Base-by-base conservation (phyloP, 1,140 invertebrate genomes). In the Pseudobourletiella spinata region DNA sequence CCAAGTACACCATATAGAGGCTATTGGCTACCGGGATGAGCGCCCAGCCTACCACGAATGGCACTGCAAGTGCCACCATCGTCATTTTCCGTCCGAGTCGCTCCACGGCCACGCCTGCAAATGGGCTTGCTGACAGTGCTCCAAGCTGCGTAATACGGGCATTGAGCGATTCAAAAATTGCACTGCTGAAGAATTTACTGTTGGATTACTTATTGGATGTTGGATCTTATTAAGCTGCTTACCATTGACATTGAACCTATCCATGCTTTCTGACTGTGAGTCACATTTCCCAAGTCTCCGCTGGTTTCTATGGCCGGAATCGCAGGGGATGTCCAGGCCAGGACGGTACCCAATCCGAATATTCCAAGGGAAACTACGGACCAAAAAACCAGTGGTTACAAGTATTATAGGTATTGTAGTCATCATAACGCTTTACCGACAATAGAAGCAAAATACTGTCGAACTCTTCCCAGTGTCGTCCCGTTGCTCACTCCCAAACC, bases 281-380 rank as follows among this genome's bases (percentile, higher is more conserved):
- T 74, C 0, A 86, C 16, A 3, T 28, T 74, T 48, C 75, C 68
- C 69, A 85, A 84, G 56, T 77, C 74, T 18, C 73, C 72, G 1
- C 64, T 60, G 42, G 77, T 71, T 1, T 75, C 74, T 8, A 88
- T 77, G 64, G 84, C 80, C 1, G 83, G 82, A 44, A 82, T 77
- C 3, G 85, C 85, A 3, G 87, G 84, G 0, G 87, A 86, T 6
- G 87, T 84, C 86, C 87, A 91, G n/a, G 82, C 87, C 3, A 91
- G 72, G 62, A 78, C 79, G 0, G 76, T 77, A 2, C 82, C 82
- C 14, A 77, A 73, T 1, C 78, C 77, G 58, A 83, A 79, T 0
- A 79, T 77, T 2, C 77, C 77, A 2, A 82, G 68, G 29, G 79
- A 81, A 14, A 78, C 82, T 83, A 26, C 48, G n/a, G 8, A 11